Conservation (phyloP, 2,113 vertebrate genomes). For the Mastomys coucha region DNA sequence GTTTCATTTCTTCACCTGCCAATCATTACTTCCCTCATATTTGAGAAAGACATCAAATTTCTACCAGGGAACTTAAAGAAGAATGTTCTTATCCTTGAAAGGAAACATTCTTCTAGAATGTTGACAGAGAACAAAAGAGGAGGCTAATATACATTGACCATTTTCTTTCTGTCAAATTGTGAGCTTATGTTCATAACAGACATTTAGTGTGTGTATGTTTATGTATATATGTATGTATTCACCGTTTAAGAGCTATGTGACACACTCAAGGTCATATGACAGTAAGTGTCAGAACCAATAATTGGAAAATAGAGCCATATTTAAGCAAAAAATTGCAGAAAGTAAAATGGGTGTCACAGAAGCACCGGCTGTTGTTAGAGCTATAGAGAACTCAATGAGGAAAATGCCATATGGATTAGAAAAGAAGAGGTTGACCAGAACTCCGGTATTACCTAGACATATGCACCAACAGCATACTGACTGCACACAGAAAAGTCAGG, state of each 20-base stretch:
- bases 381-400: background rate
- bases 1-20: background rate
- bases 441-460: background rate
- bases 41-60: background rate
- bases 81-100: background rate
- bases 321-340: background rate
- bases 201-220: background rate
- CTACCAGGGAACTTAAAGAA: background rate
- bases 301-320: background rate
- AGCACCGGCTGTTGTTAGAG: background rate
- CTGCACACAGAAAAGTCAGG: background rate
- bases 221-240: background rate
- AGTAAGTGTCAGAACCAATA: background rate
- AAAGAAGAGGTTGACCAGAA: background rate
- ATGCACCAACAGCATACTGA: background rate
- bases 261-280: background rate
- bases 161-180: background rate
- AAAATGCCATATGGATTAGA: background rate
- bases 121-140: background rate
- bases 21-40: background rate
- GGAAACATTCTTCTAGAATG: background rate
- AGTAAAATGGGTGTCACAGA: background rate
- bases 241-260: background rate
- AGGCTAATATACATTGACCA: background rate
- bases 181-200: background rate